These are phyloP conservation scores for Pogona vitticeps DNA, from an alignment of 2,113 vertebrate genomes.

Conservation along the genomic window DNA sequence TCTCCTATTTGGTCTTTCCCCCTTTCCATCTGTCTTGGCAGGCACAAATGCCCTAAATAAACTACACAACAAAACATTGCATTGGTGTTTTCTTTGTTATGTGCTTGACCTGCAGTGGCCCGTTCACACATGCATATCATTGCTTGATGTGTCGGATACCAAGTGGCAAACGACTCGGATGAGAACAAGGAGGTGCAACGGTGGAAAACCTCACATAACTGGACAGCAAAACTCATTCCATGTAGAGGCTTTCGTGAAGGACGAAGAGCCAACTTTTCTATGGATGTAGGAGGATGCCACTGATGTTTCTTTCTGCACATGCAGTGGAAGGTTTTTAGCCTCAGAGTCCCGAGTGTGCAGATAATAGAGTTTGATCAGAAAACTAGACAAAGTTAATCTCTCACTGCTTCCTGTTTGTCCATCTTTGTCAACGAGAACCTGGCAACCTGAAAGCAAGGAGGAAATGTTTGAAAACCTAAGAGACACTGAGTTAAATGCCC, in stretches of 20 bases:
- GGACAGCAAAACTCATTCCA: neutral
- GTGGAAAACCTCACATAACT: neutral
- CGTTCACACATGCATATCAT: neutral
- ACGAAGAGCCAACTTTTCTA: neutral
- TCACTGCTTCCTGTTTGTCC: neutral
- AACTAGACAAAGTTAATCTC: neutral
- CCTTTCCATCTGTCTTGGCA: too few relatives aligned
- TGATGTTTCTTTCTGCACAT: neutral
- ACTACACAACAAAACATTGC: neutral
- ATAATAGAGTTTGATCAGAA: neutral
- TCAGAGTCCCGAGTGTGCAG: neutral
- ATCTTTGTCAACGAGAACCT: neutral
- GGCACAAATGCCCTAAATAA: too few relatives aligned
- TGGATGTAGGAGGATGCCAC: too few relatives aligned
- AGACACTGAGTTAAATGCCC: neutral
- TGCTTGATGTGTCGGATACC: neutral
- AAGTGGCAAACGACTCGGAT: too few relatives aligned
- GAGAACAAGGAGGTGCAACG: neutral
- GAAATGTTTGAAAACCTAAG: neutral
- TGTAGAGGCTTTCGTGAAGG: neutral
- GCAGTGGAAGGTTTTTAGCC: neutral
- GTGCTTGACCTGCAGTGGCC: too few relatives aligned
- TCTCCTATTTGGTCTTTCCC: too few relatives aligned
- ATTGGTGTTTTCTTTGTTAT: neutral
- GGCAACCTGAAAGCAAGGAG: neutral